Evolutionary conservation across 1,140 invertebrate species (phyloP).

Genomic region (Drosophila tani): DNA sequence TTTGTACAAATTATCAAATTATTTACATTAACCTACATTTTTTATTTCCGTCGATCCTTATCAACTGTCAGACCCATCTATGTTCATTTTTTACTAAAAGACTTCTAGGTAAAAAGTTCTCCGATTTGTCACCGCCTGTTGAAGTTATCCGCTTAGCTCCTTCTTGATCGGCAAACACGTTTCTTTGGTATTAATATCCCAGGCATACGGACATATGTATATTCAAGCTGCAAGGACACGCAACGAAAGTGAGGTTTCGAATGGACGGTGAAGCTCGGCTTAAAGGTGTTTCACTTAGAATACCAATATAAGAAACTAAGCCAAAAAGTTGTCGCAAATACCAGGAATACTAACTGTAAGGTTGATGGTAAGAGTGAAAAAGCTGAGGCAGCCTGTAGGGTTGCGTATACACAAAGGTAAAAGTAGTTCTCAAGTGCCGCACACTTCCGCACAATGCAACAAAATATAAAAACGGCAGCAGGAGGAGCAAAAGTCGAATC

Average conservation of each 20-base stretch:
- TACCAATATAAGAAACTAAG: slow-evolving; percentile 47
- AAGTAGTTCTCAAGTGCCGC: slow-evolving; percentile 74
- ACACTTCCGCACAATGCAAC: slow-evolving; percentile 75
- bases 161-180: slow-evolving; percentile 5
- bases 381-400: slow-evolving; percentile 44
- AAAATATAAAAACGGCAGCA: slow-evolving; percentile 70
- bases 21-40: not conserved
- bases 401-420: slow-evolving; percentile 79
- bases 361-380: not conserved
- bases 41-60: too few relatives aligned
- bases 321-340: slow-evolving; percentile 29
- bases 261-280: slow-evolving; percentile 25
- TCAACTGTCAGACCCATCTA: not conserved
- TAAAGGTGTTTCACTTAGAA: slow-evolving; percentile 52
- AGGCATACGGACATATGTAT: slow-evolving; percentile 4
- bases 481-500: slow-evolving; percentile 30
- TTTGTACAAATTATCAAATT: not conserved
- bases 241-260: slow-evolving; percentile 40
- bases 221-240: slow-evolving; percentile 53
- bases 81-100: not conserved
- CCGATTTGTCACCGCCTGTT: slow-evolving; percentile 6
- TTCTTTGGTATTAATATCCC: slow-evolving; percentile 27
- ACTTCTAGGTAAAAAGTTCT: not conserved
- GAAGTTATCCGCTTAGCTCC: slow-evolving; percentile 3
- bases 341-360: slow-evolving; percentile 6